phyloP scores from a whole-genome alignment of 92 coral and sea anemone species.

The Parazoanthus swiftii region DNA sequence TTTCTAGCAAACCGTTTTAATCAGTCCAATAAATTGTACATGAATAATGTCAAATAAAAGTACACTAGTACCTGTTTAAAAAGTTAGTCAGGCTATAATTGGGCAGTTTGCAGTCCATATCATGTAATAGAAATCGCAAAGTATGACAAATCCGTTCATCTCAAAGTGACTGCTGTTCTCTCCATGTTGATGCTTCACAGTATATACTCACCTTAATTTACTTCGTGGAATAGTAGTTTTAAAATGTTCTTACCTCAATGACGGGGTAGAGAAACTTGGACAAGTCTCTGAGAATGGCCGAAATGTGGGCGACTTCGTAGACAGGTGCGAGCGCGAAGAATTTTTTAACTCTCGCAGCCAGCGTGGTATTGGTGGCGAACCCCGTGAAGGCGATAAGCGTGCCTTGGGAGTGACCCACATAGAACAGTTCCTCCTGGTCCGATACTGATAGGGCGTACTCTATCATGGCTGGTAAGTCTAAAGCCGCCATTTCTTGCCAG shows the following conservation, averaged over 20 bases:
- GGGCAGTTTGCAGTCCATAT: too few relatives aligned
- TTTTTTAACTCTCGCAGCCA: constrained; percentile 81
- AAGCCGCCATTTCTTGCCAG: constrained; percentile 84
- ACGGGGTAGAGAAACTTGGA: constrained; percentile 63
- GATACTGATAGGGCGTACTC: constrained; percentile 66
- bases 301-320: constrained; percentile 64
- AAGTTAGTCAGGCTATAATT: too few relatives aligned
- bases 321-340: constrained; percentile 94
- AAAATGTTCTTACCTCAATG: constrained; percentile 64
- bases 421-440: constrained; percentile 66
- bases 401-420: constrained; percentile 94
- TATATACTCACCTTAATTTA: too few relatives aligned
- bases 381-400: constrained; percentile 88
- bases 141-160: too few relatives aligned
- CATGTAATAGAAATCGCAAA: too few relatives aligned
- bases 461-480: constrained; percentile 89
- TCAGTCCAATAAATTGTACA: too few relatives aligned
- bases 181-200: too few relatives aligned
- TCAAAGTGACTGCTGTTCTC: too few relatives aligned
- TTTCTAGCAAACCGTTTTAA: too few relatives aligned
- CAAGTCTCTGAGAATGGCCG: constrained; percentile 51
- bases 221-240: neutral
- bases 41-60: too few relatives aligned
- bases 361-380: constrained; percentile 70
- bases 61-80: too few relatives aligned